Conservation (phyloP, 2,113 vertebrate genomes). For the Calidris pygmaea region DNA sequence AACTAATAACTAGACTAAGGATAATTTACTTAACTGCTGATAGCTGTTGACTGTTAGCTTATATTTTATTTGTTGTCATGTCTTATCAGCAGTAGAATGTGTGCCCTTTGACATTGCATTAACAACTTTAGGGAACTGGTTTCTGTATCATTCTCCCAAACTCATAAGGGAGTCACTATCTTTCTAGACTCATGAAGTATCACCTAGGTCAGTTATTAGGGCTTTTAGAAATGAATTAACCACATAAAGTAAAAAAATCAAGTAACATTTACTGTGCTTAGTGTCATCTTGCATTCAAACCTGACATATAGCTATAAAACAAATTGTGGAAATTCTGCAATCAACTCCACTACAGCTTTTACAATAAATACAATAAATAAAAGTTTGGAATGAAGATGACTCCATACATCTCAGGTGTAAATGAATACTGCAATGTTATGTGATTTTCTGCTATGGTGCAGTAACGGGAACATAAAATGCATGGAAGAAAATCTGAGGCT, state of each 20-base stretch:
- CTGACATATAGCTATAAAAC: neutral
- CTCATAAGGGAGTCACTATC: neutral
- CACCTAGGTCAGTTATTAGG: neutral
- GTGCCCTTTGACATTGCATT: neutral
- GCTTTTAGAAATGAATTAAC: neutral
- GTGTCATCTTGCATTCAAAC: neutral
- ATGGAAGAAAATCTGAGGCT: neutral
- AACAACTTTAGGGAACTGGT: neutral
- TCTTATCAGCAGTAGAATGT: neutral
- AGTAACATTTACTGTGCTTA: neutral
- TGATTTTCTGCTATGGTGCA: neutral
- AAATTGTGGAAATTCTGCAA: neutral
- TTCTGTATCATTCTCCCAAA: neutral
- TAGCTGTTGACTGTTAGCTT: neutral
- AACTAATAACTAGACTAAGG: neutral
- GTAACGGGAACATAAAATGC: neutral
- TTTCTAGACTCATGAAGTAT: neutral
- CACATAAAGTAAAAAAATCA: neutral
- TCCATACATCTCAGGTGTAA: neutral
- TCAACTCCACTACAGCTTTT: neutral
- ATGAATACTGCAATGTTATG: neutral
- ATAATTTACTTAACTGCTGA: neutral
- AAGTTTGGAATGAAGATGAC: neutral
- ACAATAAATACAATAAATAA: neutral
- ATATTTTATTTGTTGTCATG: neutral